Conservation (phyloP, 1,140 invertebrate species). For the Drosophila arizonae region DNA sequence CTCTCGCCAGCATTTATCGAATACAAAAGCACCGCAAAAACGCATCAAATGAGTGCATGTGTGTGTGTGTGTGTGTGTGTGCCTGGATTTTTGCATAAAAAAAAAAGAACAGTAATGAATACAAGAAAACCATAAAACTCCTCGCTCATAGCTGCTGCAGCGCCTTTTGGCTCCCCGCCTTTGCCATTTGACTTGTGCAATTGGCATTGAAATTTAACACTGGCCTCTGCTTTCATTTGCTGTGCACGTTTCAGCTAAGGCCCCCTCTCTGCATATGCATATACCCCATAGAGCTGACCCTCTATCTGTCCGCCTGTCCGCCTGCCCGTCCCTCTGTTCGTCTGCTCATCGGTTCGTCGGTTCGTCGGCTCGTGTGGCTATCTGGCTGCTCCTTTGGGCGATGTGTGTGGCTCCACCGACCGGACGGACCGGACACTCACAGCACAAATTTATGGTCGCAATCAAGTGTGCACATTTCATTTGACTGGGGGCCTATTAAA, state of each 20-base stretch:
- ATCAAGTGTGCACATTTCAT: slow-evolving; percentile 67
- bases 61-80: not conserved
- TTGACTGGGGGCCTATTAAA: slow-evolving; percentile 41
- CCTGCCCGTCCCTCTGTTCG: no score
- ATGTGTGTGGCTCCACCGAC: slow-evolving; percentile 9
- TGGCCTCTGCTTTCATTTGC: slow-evolving; percentile 53
- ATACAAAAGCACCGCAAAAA: slow-evolving; percentile 44
- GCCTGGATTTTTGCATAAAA: slow-evolving; percentile 26
- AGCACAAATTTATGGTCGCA: slow-evolving; percentile 60
- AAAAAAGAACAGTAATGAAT: not conserved
- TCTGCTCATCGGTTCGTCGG: not conserved
- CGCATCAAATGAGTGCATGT: not conserved
- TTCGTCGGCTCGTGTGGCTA: not conserved
- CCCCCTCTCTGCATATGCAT: not conserved
- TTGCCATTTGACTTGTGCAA: slow-evolving; percentile 38
- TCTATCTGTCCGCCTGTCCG: not conserved
- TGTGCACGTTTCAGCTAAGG: slow-evolving; percentile 52
- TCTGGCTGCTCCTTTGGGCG: slow-evolving; percentile 10
- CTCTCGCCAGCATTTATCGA: slow-evolving; percentile 54
- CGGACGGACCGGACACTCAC: slow-evolving; percentile 14
- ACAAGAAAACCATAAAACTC: slow-evolving; percentile 19
- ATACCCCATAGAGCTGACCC: no score
- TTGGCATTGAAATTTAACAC: slow-evolving; percentile 76
- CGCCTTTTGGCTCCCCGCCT: not conserved
- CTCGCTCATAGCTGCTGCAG: slow-evolving; percentile 2